A percentile compares a stretch with the other conserved stretches of the same genome.
Evolutionary conservation across 1,140 invertebrate genomes (phyloP).

Genomic region (Cotesia chilonis): DNA sequence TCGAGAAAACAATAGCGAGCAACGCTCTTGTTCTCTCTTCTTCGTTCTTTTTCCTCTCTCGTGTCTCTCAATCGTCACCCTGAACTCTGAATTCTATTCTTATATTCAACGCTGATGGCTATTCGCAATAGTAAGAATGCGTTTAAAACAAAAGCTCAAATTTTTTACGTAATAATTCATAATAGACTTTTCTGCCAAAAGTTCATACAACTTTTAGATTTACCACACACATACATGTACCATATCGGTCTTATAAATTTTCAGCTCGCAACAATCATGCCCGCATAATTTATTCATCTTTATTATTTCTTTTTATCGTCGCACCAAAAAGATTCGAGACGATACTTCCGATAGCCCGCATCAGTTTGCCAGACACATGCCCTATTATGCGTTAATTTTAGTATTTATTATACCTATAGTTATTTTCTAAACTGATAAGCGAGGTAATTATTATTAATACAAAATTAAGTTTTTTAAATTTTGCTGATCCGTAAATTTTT

Average conservation of each 20-base stretch:
- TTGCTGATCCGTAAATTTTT: no score
- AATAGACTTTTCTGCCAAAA: neutral
- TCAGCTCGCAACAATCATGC: constrained; percentile 17
- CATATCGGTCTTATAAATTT: neutral
- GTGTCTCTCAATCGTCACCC: constrained; percentile 53
- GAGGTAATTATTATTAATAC: no score
- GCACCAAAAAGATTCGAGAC: constrained; percentile 43
- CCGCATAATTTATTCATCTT: constrained; percentile 41
- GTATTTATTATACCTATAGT: neutral
- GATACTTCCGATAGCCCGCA: constrained; percentile 62
- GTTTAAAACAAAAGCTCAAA: neutral
- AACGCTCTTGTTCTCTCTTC: constrained; percentile 57
- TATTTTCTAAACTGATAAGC: no score
- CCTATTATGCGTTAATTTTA: constrained; percentile 14
- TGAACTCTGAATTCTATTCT: constrained; percentile 57
- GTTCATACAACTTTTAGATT: neutral
- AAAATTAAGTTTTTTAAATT: no score
- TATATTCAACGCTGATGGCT: neutral
- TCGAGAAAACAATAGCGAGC: constrained; percentile 66
- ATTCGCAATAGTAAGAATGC: neutral
- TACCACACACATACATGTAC: neutral
- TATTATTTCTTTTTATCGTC: constrained; percentile 15
- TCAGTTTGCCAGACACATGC: constrained; percentile 31
- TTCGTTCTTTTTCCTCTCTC: constrained; percentile 33
- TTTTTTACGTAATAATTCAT: neutral